Conservation (phyloP, 2,888 invertebrate species). For the Agrilus mali region DNA sequence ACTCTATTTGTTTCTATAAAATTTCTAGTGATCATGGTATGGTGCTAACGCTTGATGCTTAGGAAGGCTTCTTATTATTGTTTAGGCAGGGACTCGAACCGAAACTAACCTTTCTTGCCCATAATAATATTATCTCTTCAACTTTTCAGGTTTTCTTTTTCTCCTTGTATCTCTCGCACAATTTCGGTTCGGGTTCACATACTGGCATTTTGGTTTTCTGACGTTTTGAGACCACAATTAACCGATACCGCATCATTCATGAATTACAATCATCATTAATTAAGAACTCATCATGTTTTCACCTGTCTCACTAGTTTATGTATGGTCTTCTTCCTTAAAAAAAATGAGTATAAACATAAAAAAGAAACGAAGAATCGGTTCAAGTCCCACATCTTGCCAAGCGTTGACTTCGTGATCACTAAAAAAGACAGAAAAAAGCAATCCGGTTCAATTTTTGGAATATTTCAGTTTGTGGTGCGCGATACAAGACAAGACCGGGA, state of each 20-base stretch:
- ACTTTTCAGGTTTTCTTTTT: background rate
- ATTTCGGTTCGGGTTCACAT: constrained; percentile 34
- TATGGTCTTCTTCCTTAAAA: background rate
- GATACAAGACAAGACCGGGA: constrained; percentile 93
- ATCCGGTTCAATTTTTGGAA: constrained; percentile 16
- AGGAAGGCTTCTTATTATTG: constrained; percentile 30
- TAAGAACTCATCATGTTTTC: too few species aligned
- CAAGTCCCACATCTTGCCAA: constrained; percentile 28
- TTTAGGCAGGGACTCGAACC: constrained; percentile 37
- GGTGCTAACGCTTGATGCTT: constrained; percentile 30
- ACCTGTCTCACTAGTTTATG: too few species aligned
- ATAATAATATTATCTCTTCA: constrained; percentile 1
- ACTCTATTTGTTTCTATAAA: constrained; percentile 15
- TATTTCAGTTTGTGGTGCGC: constrained; percentile 80
- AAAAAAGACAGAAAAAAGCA: constrained; percentile 7
- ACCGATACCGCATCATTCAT: too few species aligned
- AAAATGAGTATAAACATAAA: background rate
- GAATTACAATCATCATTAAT: too few species aligned
- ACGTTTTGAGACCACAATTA: too few species aligned
- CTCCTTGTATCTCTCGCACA: constrained; percentile 2
- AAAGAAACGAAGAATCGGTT: constrained; percentile 22
- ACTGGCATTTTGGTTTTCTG: constrained; percentile 29
- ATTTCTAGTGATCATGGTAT: constrained; percentile 16
- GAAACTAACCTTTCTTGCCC: constrained; percentile 19
- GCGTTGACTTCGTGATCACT: constrained; percentile 22